These are phyloP conservation scores for Autographa pulchrina DNA, from an alignment of 2,888 invertebrate genomes.

Conservation along the genomic window DNA sequence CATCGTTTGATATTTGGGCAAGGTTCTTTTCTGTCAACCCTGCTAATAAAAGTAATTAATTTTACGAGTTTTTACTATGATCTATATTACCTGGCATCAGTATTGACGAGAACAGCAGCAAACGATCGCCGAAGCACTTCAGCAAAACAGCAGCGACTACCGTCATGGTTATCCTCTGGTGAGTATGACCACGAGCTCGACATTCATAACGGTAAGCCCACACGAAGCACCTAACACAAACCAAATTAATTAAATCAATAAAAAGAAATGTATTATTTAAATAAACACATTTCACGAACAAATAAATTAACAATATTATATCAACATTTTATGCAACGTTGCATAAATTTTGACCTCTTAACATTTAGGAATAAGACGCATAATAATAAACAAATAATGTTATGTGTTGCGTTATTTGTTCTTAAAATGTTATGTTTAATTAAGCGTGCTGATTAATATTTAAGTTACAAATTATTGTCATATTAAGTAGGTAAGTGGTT, in stretches of 20 bases:
- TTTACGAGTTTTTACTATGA: neutral
- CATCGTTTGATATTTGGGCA: too few relatives aligned
- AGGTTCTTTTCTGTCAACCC: too few relatives aligned
- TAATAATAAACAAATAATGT: neutral
- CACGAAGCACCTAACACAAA: constrained; percentile 73
- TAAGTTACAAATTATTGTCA: neutral
- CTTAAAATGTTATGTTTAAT: neutral
- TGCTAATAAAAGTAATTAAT: too few relatives aligned
- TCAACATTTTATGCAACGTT: neutral
- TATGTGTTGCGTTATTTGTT: neutral
- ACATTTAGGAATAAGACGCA: neutral
- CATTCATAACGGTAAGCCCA: constrained; percentile 84
- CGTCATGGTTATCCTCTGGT: constrained; percentile 74
- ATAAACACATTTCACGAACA: neutral
- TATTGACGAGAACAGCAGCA: constrained; percentile 64
- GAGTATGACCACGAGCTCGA: constrained; percentile 73
- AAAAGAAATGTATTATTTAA: neutral
- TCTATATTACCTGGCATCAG: constrained; percentile 75
- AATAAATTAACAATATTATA: neutral
- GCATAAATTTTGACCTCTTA: neutral
- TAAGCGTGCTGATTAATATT: neutral
- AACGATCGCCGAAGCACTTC: constrained; percentile 69
- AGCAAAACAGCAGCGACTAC: constrained; percentile 68
- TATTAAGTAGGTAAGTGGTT: too few relatives aligned
- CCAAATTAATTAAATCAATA: neutral